Evolutionary conservation across 1,140 invertebrate species (phyloP), one percentile per base, ranked within the genome.

Genomic region (Bombus pyrosoma): DNA sequence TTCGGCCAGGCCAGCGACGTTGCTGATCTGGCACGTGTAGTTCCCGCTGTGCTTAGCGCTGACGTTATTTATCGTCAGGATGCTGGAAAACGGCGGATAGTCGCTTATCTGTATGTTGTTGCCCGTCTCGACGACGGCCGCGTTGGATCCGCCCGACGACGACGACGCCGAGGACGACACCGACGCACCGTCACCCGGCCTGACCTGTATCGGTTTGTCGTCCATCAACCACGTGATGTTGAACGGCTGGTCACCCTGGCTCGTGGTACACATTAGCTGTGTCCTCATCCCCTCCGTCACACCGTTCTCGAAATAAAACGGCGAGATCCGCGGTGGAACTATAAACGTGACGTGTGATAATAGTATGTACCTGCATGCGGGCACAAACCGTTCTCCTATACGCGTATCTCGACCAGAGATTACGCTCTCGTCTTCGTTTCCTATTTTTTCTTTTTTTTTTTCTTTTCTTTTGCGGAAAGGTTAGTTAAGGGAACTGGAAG

Each of bases 11-110:
- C 96, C 96, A 87, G 96, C 96, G 87, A 94, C 93, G 92, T 97
- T 97, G 85, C 94, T 95, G 72, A 96, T 96, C 86, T 95, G 95
- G 93, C 97, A 97, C 64, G 96, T 96, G 94, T 97, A 97, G 93
- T 96, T 96, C 87, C 97, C 97, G 91, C 95, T 96, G 93, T 97
- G 96, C 85, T 92, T 95, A 79, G 96, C 96, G 73, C 95, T 96
- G 78, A 96, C 96, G 91, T 95, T 96, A 94, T 96, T 95, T 93
- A 97, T 96, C 74, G 96, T 96, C 86, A 97, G 95, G 91, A 97
- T 96, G 91, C 96, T 96, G 81, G 95, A 96, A 91, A 95, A 95
- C 74, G 95, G 92, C 81, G 93, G 92, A 93, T 93, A 93, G 94
- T 96, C 95, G 94, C 95, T 96, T 94, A 96, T 95, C 89, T 94